Evolutionary conservation across 2,888 invertebrate species (phyloP).

Genomic region (Poecilus cupreus): DNA sequence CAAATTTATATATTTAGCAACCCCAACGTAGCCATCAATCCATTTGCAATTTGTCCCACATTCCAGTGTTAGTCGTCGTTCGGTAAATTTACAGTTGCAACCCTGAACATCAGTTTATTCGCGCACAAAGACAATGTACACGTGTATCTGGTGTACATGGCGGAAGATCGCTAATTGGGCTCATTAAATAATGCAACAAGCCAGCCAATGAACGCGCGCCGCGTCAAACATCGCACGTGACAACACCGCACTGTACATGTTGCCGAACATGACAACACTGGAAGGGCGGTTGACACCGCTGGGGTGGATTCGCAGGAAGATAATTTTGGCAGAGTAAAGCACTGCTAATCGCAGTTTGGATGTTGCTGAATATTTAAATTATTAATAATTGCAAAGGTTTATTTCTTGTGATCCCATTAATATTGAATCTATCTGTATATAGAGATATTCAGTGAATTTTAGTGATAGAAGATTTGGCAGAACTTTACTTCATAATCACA

Average conservation of each 20-base stretch:
- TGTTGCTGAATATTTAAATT: no score
- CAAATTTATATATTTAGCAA: background rate
- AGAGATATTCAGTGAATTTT: no score
- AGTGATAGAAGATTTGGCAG: no score
- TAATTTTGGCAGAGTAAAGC: no score
- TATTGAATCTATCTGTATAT: no score
- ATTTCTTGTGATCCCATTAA: no score
- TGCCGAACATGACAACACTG: background rate
- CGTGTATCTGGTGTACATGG: background rate
- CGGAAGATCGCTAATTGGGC: conserved; percentile 43
- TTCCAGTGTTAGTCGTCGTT: background rate
- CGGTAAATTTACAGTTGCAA: background rate
- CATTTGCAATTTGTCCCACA: background rate
- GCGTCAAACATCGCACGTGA: conserved; percentile 19
- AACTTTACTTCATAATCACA: no score
- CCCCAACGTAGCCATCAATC: background rate
- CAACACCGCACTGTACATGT: conserved; percentile 3
- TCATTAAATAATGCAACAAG: conserved; percentile 53
- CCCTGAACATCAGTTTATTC: background rate
- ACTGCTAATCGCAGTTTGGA: no score
- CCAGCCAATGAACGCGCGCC: conserved; percentile 35
- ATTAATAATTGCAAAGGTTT: no score
- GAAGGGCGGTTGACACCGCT: no score
- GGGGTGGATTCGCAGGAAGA: no score
- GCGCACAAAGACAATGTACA: background rate